These are phyloP conservation scores for Sisor rabdophorus DNA, from an alignment of 2,113 vertebrate species.

Conservation along the genomic window DNA sequence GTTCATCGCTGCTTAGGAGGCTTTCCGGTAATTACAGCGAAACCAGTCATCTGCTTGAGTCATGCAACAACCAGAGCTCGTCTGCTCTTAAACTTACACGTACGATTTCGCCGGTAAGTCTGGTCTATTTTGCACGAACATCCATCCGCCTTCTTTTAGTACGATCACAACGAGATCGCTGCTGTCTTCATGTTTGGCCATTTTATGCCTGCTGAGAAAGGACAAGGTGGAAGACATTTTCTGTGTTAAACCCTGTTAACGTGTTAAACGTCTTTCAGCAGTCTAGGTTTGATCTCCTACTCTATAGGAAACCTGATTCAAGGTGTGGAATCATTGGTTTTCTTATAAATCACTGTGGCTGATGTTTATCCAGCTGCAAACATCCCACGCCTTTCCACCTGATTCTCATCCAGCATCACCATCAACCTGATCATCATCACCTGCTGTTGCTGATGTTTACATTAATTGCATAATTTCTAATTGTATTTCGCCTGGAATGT, in stretches of 20 bases:
- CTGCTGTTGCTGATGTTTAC: conserved; percentile 3
- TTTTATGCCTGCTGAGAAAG: conserved; percentile 26
- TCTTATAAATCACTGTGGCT: neutral
- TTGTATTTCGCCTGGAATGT: neutral
- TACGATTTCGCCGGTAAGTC: conserved; percentile 23
- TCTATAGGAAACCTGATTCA: neutral
- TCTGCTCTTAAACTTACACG: conserved; percentile 10
- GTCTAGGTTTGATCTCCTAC: neutral
- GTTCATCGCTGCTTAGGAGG: conserved; percentile 2
- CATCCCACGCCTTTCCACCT: conserved; percentile 5
- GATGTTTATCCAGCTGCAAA: conserved; percentile 16
- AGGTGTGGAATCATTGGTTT: neutral
- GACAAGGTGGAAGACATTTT: conserved; percentile 47
- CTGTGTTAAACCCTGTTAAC: conserved; percentile 27
- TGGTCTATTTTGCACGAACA: neutral
- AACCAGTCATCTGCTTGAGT: conserved; percentile 27
- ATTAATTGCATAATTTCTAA: neutral
- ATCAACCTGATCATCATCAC: conserved; percentile 15
- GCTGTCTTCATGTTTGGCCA: conserved; percentile 14
- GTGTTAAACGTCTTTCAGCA: neutral
- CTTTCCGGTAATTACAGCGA: conserved; percentile 33
- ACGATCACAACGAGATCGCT: neutral
- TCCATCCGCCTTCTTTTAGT: neutral
- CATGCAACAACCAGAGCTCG: conserved; percentile 18
- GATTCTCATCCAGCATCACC: conserved; percentile 11